Evolutionary conservation across 1,140 invertebrate species (phyloP), one percentile per base, ranked within the genome.

Genomic region (Pseudomyrmex concolor): DNA sequence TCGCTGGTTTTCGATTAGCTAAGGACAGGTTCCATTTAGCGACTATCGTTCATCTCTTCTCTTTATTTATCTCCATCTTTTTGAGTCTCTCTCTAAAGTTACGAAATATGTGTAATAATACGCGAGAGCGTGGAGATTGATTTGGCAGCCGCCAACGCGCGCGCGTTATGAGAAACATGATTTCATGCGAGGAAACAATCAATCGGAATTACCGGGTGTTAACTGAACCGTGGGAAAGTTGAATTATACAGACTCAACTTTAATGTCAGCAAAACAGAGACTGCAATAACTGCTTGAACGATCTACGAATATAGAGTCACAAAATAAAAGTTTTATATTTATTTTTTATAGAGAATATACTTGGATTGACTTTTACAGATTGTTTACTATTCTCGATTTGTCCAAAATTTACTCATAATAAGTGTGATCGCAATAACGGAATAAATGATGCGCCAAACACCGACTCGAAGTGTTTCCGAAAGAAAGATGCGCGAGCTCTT

Each of bases 191-290:
- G 25, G 50, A 77, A 83, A 73, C 22, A 50, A 74, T 85, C 78
- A 68, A 55, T 70, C 45, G 64, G 13, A 12, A 83, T 83, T 83
- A 59, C 51, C 25, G 62, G 22, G 17, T 54, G 54, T 57, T n/a
- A 67, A 59, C 12, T 59, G 64, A 34, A 78, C 64, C 85, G 76
- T 86, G 85, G 70, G 83, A 84, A 84, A 86, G 67, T 22, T n/a
- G 54, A 17, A 48, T 57, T 59, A n/a, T 74, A 74, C 25, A 43
- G 43, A 15, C 54, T 34, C 82, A 83, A 78, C 73, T 76, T 73
- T 73, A 50, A 83, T 25, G 60, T n/a, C 17, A 13, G 25, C 60
- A 73, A 76, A 62, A 85, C 34, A 80, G 86, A 74, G 34, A 25
- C 76, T 78, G 74, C 74, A 84, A 87, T 57, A 64, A 84, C 68